Base-by-base conservation (phyloP, 2,888 invertebrate genomes). In the Heliconius aoede region DNA sequence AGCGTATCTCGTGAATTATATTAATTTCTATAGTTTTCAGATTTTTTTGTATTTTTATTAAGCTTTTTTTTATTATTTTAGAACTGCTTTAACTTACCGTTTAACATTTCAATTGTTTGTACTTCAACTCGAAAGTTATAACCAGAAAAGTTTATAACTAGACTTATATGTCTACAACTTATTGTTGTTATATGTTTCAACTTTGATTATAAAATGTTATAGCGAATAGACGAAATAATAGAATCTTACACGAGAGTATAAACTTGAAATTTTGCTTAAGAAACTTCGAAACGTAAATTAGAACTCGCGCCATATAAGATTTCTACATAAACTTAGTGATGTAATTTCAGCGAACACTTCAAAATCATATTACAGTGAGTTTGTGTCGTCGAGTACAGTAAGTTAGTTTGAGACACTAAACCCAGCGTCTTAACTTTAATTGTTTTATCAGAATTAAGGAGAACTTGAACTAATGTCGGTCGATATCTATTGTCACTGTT, bases 341-440 rank as follows among this genome's bases (percentile, higher is more conserved):
- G 24, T 73, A 68, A 73, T 73, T 68, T 55, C 28, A 67, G n/a
- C 51, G 15, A 64, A 67, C 72, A n/a, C 61, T 51, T 46, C 30
- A 69, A 76, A 76, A 78, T 73, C 60, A 73, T 78, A 77, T 78
- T 69, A 67, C 60, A 72, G 24, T 65, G 21, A 76, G 72, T 78
- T 76, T 58, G 73, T 67, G 11, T 64, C 76, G 8, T 72, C 40
- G 40, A 46, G 30, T 65, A 46, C 61, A 60, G 40, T 46, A 40
- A 72, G 76, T 76, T 78, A 32, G 67, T 60, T 65, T 62, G 71
- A 9, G 46, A 55, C 55, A 73, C 46, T 69, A 73, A 69, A 73
- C 30, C 69, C 51, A 69, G 64, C 62, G 62, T 62, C 60, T 9
- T 28, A 78, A 76, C 61, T 76, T 76, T 58, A 72, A 74, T 74